phyloP scores from a whole-genome alignment of 2,797 vertebrate species.

The Sorex maritimensis region DNA sequence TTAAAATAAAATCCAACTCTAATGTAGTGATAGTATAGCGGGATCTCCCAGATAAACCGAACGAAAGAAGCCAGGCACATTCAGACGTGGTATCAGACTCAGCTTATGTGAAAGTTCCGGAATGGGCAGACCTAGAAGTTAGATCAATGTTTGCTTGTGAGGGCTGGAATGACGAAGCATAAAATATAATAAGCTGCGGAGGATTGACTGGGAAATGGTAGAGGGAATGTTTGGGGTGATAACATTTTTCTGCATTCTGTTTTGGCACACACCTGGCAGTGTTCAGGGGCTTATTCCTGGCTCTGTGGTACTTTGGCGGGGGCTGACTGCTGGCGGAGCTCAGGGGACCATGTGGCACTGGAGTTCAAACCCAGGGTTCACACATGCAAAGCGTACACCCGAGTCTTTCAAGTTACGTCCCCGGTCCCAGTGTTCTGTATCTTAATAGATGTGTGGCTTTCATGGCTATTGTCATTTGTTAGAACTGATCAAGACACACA shows the following conservation, averaged over 20 bases:
- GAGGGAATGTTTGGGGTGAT: background rate
- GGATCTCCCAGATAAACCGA: background rate
- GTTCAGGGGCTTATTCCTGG: too few species aligned
- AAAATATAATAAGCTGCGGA: background rate
- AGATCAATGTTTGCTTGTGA: background rate
- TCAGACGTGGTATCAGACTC: rapidly evolving
- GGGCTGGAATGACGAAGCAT: background rate
- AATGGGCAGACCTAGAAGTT: slow-evolving; percentile 2
- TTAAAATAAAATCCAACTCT: background rate
- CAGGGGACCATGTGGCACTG: too few species aligned
- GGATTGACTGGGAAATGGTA: background rate
- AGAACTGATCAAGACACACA: background rate
- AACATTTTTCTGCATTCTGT: background rate
- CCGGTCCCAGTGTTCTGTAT: background rate
- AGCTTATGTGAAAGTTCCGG: background rate
- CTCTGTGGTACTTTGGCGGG: background rate
- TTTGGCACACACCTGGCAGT: too few species aligned
- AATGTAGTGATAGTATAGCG: background rate
- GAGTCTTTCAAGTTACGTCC: too few species aligned
- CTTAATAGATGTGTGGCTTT: background rate
- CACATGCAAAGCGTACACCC: background rate
- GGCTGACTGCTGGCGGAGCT: background rate
- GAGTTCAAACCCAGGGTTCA: background rate
- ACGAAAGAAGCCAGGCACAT: background rate
- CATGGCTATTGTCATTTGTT: background rate